phyloP scores from a whole-genome alignment of 2,888 invertebrate genomes.

The Crematogaster levior region DNA sequence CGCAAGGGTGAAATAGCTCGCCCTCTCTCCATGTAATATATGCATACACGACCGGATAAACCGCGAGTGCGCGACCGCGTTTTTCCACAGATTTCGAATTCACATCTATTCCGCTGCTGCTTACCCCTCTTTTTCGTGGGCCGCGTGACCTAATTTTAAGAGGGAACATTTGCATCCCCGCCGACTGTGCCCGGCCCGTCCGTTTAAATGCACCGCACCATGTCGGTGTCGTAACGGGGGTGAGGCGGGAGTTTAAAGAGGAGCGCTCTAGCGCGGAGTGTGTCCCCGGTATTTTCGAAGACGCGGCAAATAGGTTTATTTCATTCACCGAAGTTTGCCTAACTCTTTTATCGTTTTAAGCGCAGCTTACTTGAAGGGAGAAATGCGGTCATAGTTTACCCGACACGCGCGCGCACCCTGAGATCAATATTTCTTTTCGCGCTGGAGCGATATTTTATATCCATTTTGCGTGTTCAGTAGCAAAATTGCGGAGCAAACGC shows the following conservation, averaged over 20 bases:
- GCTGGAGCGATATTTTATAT: background rate
- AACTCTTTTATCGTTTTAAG: constrained; percentile 53
- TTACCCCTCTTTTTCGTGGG: background rate
- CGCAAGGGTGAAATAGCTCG: background rate
- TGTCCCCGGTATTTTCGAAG: constrained; percentile 43
- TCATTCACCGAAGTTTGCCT: constrained; percentile 45
- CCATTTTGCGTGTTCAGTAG: background rate
- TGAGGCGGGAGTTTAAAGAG: constrained; percentile 37
- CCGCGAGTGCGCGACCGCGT: constrained; percentile 5
- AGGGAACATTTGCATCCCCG: constrained; percentile 44
- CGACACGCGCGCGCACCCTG: background rate
- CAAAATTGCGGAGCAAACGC: background rate
- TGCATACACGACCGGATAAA: background rate
- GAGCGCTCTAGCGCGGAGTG: constrained; percentile 1
- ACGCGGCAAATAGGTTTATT: constrained; percentile 51
- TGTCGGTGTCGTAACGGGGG: constrained; percentile 31
- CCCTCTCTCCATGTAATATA: background rate
- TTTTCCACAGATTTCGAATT: constrained; percentile 49
- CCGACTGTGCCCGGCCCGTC: constrained; percentile 32
- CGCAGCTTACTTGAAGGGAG: constrained; percentile 31
- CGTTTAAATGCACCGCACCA: constrained; percentile 44
- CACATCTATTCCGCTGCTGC: constrained; percentile 19
- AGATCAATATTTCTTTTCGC: constrained; percentile 46
- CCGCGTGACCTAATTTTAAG: constrained; percentile 50
- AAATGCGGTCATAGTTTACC: constrained; percentile 41